phyloP scores from a whole-genome alignment of 1,140 invertebrate genomes.

The Andricus grossulariae region DNA sequence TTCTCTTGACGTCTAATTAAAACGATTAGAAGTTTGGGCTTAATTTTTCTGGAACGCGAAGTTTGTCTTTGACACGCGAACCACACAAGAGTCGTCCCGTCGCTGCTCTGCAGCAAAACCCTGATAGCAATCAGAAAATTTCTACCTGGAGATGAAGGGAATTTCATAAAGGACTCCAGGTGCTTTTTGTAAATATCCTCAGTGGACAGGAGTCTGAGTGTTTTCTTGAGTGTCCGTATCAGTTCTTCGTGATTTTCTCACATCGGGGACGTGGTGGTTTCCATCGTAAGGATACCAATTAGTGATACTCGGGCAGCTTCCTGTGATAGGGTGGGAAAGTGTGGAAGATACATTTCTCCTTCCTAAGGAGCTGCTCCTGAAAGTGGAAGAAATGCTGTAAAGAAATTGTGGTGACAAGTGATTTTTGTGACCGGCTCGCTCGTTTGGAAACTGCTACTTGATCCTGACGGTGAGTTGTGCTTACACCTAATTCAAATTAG shows the following conservation, averaged over 20 bases:
- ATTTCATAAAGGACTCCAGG: background rate
- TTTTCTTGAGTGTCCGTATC: slow-evolving; percentile 11
- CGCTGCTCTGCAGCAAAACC: background rate
- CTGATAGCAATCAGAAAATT: background rate
- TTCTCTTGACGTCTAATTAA: slow-evolving; percentile 62
- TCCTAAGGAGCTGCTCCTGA: background rate
- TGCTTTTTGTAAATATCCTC: background rate
- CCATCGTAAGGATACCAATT: background rate
- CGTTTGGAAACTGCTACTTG: slow-evolving; percentile 55
- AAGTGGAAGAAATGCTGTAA: slow-evolving; percentile 34
- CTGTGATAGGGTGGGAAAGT: slow-evolving; percentile 46
- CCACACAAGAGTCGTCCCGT: slow-evolving; percentile 18
- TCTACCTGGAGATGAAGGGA: slow-evolving; percentile 10
- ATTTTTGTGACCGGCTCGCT: slow-evolving; percentile 60
- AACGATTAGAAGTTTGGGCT: slow-evolving; percentile 71
- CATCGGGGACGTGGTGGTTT: background rate
- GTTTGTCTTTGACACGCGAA: slow-evolving; percentile 37
- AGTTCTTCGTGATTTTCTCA: background rate
- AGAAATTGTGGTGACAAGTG: slow-evolving; percentile 67
- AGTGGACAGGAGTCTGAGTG: background rate
- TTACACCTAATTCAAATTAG: too few relatives aligned
- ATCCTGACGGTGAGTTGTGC: slow-evolving; percentile 55
- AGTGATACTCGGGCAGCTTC: background rate
- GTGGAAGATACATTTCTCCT: slow-evolving; percentile 40
- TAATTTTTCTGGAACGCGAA: slow-evolving; percentile 69